Evolutionary conservation across 2,888 invertebrate species (phyloP).

Genomic region (Plebejus melissa): DNA sequence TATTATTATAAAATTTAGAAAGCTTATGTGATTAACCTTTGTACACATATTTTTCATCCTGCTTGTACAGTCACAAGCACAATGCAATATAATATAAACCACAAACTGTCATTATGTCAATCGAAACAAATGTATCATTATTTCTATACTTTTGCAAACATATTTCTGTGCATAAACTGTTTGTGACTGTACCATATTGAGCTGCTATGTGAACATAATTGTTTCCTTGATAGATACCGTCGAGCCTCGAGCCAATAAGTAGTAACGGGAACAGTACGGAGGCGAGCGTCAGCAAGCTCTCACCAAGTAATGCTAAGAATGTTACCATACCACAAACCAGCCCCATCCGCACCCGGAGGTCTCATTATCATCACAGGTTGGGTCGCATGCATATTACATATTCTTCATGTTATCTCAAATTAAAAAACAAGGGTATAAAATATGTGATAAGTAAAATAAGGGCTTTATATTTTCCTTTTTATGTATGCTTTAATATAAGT

Average conservation of each 20-base stretch:
- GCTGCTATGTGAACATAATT: neutral
- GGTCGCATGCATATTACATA: neutral
- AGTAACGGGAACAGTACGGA: conserved; percentile 71
- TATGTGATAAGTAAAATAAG: neutral
- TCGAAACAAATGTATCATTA: neutral
- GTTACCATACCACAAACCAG: conserved; percentile 72
- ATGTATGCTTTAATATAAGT: too few relatives aligned
- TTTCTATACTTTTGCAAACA: neutral
- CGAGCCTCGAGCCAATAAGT: conserved; percentile 58
- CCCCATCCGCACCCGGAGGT: conserved; percentile 67
- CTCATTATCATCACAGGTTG: conserved; percentile 73
- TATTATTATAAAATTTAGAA: neutral
- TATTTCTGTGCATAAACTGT: neutral
- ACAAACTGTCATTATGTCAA: neutral
- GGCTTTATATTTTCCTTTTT: neutral
- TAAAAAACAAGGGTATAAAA: too few relatives aligned
- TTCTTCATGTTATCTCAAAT: neutral
- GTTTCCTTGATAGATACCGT: conserved; percentile 47
- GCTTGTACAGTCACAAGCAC: neutral
- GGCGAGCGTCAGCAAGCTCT: conserved; percentile 67
- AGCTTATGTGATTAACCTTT: neutral
- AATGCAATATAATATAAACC: neutral
- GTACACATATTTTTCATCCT: neutral
- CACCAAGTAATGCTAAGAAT: conserved; percentile 64
- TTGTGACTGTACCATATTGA: conserved; percentile 8